These are phyloP conservation scores for Festucalex cinctus DNA, from an alignment of 2,113 vertebrate species.

Conservation along the genomic window DNA sequence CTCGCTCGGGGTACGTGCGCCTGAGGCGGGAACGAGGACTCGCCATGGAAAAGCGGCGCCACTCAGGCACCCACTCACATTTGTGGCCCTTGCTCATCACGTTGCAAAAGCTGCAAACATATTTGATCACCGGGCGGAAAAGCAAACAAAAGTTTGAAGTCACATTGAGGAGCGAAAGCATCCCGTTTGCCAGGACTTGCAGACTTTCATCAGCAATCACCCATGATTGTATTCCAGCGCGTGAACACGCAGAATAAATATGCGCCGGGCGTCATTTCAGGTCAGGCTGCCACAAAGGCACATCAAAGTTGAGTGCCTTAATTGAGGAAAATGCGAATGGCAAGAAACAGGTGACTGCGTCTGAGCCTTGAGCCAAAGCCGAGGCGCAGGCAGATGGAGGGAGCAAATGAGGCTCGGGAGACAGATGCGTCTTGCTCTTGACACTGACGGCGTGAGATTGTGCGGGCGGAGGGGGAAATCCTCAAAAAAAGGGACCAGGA, in stretches of 20 bases:
- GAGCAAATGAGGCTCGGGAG: conserved; percentile 30
- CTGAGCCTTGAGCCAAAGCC: conserved; percentile 19
- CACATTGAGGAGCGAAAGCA: not conserved
- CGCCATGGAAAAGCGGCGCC: too few relatives aligned
- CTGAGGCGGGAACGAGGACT: too few relatives aligned
- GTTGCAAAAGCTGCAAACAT: too few relatives aligned
- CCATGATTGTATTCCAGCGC: not conserved
- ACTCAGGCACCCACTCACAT: too few relatives aligned
- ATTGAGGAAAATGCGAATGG: conserved; percentile 14
- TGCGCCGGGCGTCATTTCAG: not conserved
- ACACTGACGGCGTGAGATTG: conserved; percentile 19
- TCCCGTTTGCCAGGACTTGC: not conserved
- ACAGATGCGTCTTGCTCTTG: conserved; percentile 32
- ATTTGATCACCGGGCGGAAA: too few relatives aligned
- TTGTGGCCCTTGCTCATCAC: too few relatives aligned
- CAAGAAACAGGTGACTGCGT: conserved; percentile 28
- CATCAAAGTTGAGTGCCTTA: conserved; percentile 11
- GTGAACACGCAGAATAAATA: not conserved
- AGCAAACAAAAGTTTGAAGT: too few relatives aligned
- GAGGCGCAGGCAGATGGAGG: conserved; percentile 39
- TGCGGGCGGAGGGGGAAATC: not conserved
- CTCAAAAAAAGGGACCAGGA: conserved; percentile 32
- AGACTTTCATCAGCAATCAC: not conserved
- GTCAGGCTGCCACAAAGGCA: not conserved
- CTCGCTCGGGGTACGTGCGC: too few relatives aligned